Evolutionary conservation across 2,797 vertebrate species (phyloP), one percentile per base, ranked within the genome.

Genomic region (Decapterus maruadsi): DNA sequence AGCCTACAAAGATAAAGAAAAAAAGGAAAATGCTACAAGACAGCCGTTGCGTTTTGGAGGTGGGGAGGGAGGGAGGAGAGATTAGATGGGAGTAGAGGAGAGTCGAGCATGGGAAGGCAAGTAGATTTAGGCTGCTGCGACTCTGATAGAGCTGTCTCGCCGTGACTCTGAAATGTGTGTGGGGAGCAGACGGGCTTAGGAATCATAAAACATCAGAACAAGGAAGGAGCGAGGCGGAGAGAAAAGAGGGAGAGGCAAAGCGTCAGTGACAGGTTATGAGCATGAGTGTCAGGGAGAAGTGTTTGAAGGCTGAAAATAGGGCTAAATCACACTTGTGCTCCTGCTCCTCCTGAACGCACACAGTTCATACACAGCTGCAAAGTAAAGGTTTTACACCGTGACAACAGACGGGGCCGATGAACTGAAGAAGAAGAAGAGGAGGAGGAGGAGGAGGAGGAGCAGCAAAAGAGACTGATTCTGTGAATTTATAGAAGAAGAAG

Each of bases 231-330:
- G 68, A 89, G 70, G 75, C 6, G 0, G 53, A 19, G 56, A 70
- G 75, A 77, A 82, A 68, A 83, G 85, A 86, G 73, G 65, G 82
- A 82, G 86, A 75, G 68, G 82, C 65, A 87, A 84, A 89, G 85
- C 75, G 29, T 69, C 75, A 43, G 67, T 82, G 92, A 87, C 84
- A 85, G 78, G 74, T 82, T 79, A 78, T 84, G 81, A 89, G 85
- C 64, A 43, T 17, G 78, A 75, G 72, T 79, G 86, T 90, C 72
- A 80, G 78, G 61, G 51, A 78, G 73, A 87, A 79, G 72, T 61
- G 80, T 90, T 88, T 85, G 80, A 90, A 89, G 74, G 68, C 85
- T 82, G 75, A 73, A 88, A 90, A 87, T 80, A 80, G 82, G 74
- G 73, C 78, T 84, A 67, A 83, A 81, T 79, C 73, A 69, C 73